Conservation (phyloP, 2,113 vertebrate species). For the Xenus cinereus region DNA sequence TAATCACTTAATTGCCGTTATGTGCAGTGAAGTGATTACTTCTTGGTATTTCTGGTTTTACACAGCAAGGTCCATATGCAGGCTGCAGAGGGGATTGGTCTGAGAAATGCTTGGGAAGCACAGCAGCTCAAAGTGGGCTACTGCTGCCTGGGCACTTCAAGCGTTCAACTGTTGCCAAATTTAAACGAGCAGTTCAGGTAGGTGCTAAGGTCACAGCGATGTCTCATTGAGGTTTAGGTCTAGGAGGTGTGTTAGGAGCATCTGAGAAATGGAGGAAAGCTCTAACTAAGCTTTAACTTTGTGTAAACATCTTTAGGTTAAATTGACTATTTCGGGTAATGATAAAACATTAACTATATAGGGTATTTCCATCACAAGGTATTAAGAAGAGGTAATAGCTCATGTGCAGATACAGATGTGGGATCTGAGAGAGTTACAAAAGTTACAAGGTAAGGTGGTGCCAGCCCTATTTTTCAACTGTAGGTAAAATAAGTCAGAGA, state of each 20-base stretch:
- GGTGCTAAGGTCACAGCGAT: not conserved
- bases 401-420: not conserved
- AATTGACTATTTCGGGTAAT: not conserved
- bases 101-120: not conserved
- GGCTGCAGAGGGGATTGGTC: not conserved
- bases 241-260: not conserved
- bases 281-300: not conserved
- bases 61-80: accelerated
- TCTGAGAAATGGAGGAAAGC: not conserved
- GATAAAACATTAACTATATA: not conserved
- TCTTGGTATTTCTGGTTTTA: not conserved
- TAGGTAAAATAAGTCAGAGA: not conserved
- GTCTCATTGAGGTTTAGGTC: not conserved
- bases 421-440: not conserved
- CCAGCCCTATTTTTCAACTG: not conserved
- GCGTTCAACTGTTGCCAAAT: not conserved
- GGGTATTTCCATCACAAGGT: not conserved
- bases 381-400: not conserved
- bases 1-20: not conserved
- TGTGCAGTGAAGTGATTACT: accelerated
- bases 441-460: not conserved
- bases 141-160: not conserved
- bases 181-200: not conserved
- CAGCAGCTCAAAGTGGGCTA: not conserved
- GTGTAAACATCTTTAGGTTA: not conserved